phyloP scores from a whole-genome alignment of 2,113 vertebrate genomes.

The Brachionichthys hirsutus region DNA sequence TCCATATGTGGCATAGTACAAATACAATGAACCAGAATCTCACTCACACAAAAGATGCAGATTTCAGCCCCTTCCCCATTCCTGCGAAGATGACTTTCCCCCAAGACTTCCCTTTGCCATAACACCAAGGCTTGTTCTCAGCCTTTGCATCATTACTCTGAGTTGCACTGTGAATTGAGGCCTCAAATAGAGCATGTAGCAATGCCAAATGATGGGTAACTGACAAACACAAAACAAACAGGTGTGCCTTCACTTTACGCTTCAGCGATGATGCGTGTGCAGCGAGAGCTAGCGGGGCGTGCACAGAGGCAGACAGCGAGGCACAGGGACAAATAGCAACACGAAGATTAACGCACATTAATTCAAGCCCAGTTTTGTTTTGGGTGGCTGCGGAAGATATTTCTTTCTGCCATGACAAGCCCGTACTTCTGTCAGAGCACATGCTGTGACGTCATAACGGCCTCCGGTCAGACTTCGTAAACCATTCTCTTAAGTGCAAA shows the following conservation, averaged over 20 bases:
- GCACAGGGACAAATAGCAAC: conserved; percentile 38
- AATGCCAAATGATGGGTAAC: conserved; percentile 55
- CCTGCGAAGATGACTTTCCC: not conserved
- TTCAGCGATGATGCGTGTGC: conserved; percentile 24
- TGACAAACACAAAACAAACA: conserved; percentile 64
- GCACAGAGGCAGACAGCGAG: conserved; percentile 20
- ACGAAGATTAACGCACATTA: conserved; percentile 45
- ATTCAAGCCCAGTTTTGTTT: conserved; percentile 41
- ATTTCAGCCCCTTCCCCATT: conserved; percentile 1
- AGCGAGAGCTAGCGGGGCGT: conserved; percentile 18
- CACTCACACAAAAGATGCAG: conserved; percentile 24
- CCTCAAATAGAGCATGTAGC: conserved; percentile 37
- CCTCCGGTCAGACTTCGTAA: too few relatives aligned
- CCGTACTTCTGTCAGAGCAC: too few relatives aligned
- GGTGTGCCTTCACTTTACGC: conserved; percentile 52
- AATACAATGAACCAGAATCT: not conserved
- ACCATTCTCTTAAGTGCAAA: too few relatives aligned
- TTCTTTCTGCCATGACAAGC: conserved; percentile 1
- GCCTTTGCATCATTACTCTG: conserved; percentile 40
- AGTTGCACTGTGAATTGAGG: conserved; percentile 40
- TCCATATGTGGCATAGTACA: not conserved
- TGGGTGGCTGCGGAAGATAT: conserved; percentile 23
- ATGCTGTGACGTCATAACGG: too few relatives aligned
- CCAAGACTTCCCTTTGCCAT: conserved; percentile 34
- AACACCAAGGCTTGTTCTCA: conserved; percentile 24